Base-by-base conservation (phyloP, 2,888 invertebrate genomes). In the Drosophila koepferae region DNA sequence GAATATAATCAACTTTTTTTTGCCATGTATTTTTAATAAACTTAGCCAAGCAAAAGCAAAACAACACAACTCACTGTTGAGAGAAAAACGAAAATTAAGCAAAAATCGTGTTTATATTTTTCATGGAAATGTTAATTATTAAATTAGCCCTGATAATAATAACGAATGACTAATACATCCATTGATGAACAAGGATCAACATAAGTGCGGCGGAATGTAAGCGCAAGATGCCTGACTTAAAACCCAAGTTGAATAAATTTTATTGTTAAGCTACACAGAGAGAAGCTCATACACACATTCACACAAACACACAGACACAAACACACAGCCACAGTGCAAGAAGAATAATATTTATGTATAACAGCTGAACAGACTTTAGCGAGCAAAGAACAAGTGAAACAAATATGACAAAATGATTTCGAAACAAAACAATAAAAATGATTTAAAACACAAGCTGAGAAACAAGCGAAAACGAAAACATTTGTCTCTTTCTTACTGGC, bases 11-110 rank as follows among this genome's bases (percentile, higher is more conserved):
- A 59, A 74, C 49, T 61, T 80, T 77, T 74, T 78, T 72, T 80
- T 78, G 64, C 63, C 76, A 63, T 53, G 66, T 77, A 80, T 65
- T 77, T 75, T 80, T 77, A 72, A 70, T 74, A 65, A 58, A 55
- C 3, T 55, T 66, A 69, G 69, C 49, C 66, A 55, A 60, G 66
- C 60, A 59, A 64, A 64, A 54, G 23, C 23, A 40, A 23, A 40
- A 20, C n/a, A 23, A 28, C 10, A 53, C 18, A 48, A 48, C 9
- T 58, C 23, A 62, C 40, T 59, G 69, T 70, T 60, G 10, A 44
- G 18, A 55, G 49, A 53, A 49, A 49, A 63, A 58, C 18, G 20
- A 63, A 63, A 61, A 62, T 49, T 51, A 48, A 64, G 44, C 49
- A 51, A 77, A 76, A 73, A 16, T 16, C 48, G 63, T 59, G 76